These are phyloP conservation scores for Miichthys miiuy DNA, from an alignment of 2,797 vertebrate genomes.

Conservation along the genomic window DNA sequence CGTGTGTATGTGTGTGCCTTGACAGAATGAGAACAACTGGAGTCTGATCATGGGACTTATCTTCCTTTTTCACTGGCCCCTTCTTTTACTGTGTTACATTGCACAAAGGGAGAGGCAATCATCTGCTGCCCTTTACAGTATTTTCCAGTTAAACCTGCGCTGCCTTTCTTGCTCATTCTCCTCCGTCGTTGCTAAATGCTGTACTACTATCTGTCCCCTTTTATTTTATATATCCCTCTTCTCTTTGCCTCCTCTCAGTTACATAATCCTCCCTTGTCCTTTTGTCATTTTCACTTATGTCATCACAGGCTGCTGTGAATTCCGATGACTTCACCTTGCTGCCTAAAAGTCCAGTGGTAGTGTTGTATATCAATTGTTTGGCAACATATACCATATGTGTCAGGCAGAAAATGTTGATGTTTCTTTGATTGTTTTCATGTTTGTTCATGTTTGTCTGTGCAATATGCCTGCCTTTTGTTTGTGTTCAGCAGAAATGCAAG, in stretches of 20 bases:
- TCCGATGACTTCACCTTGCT: conserved; percentile 25
- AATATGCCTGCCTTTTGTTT: background rate
- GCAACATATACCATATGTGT: background rate
- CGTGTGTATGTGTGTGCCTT: conserved; percentile 18
- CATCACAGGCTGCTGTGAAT: conserved; percentile 16
- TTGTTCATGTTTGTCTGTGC: conserved; percentile 1
- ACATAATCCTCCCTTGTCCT: conserved; percentile 17
- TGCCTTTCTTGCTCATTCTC: background rate
- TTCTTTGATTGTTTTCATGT: background rate
- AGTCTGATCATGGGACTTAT: conserved; percentile 39
- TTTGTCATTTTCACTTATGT: conserved; percentile 50
- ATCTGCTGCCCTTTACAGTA: conserved; percentile 12
- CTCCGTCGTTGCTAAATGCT: background rate
- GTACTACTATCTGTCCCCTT: background rate
- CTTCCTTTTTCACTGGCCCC: conserved; percentile 21
- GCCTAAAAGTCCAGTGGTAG: background rate
- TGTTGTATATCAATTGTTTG: background rate
- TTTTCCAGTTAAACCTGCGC: conserved; percentile 6
- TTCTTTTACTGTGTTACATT: conserved; percentile 4
- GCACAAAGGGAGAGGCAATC: conserved; percentile 28
- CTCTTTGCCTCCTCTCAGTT: conserved; percentile 23
- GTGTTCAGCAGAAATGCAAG: background rate
- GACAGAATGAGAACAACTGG: conserved; percentile 69
- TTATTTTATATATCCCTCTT: conserved; percentile 2
- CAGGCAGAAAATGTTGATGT: background rate